Base-by-base conservation (phyloP, 2,888 invertebrate genomes). In the Julus scandinavius region DNA sequence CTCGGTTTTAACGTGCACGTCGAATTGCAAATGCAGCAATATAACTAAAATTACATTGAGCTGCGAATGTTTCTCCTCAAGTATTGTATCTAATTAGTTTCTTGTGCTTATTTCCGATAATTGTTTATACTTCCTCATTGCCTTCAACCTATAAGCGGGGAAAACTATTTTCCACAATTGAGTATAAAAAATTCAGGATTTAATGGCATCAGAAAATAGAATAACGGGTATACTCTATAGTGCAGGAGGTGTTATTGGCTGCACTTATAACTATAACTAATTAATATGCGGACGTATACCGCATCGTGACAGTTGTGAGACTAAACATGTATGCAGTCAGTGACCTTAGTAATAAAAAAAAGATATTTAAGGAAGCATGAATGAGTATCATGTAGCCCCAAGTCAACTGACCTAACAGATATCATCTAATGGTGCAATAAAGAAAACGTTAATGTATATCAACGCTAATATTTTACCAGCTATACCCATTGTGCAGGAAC, bases 271-370 rank as follows among this genome's bases (percentile, higher is more conserved):
- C 72, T 72, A 72, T 29, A 72, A 29, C 72, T 72, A 72, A 72
- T 72, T 72, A 72, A 72, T 72, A 72, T 72, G 72, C 72, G 72
- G 72, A 49, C 72, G 17, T n/a, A 29, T 29, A 29, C 72, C 9
- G 72, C 72, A 29, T 29, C 29, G 3, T 72, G 72, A 72, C 72
- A 72, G 72, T 72, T 72, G 72, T 72, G 72, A 72, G 72, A 72
- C 72, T 72, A 72, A 72, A 72, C 72, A 72, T 72, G 72, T 6
- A 72, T 72, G 72, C 72, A 72, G 72, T 72, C 72, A 72, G 20
- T 29, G 72, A 72, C 72, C 72, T 72, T 72, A 72, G 29, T n/a
- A 29, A 29, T n/a, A 13, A 29, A 72, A 72, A 72, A 72, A 72
- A 72, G 7, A 9, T 72, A 72, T 72, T 72, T 72, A 20, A 72